Conservation (phyloP, 1,140 invertebrate species). For the Megathymus violae region DNA sequence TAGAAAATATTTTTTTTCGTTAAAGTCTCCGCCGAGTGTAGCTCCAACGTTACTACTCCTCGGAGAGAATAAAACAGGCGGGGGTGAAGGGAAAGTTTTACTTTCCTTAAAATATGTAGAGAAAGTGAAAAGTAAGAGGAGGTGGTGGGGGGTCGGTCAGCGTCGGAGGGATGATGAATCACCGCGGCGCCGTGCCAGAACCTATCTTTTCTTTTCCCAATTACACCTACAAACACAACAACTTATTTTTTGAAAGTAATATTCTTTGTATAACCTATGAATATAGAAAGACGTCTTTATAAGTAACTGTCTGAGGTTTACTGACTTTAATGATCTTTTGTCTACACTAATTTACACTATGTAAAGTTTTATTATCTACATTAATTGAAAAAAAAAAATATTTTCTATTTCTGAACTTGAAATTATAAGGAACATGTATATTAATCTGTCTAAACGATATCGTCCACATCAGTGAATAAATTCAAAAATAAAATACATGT, state of each 20-base stretch:
- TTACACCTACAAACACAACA: conserved; percentile 72
- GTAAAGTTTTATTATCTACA: too few species aligned
- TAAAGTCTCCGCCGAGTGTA: conserved; percentile 25
- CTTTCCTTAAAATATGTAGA: conserved; percentile 83
- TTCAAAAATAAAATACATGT: too few species aligned
- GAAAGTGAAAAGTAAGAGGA: conserved; percentile 82
- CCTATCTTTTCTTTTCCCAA: conserved; percentile 71
- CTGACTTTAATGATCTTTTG: not conserved
- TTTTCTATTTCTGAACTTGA: too few species aligned
- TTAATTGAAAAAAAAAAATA: too few species aligned
- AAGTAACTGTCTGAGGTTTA: not conserved
- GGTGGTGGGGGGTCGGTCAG: conserved; percentile 69
- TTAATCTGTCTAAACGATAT: too few species aligned
- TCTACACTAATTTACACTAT: not conserved
- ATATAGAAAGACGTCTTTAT: conserved; percentile 12
- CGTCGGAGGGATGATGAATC: conserved; percentile 79
- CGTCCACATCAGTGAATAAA: too few species aligned
- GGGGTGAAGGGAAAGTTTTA: conserved; percentile 75
- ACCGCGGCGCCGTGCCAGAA: conserved; percentile 61
- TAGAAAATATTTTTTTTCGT: not conserved
- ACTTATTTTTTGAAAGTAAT: conserved; percentile 47
- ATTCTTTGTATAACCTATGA: conserved; percentile 3
- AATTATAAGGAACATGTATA: too few species aligned
- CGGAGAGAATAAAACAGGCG: conserved; percentile 66
- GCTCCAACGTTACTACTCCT: conserved; percentile 39